Evolutionary conservation across 2,113 vertebrate species (phyloP).

Genomic region (Tichodroma muraria): DNA sequence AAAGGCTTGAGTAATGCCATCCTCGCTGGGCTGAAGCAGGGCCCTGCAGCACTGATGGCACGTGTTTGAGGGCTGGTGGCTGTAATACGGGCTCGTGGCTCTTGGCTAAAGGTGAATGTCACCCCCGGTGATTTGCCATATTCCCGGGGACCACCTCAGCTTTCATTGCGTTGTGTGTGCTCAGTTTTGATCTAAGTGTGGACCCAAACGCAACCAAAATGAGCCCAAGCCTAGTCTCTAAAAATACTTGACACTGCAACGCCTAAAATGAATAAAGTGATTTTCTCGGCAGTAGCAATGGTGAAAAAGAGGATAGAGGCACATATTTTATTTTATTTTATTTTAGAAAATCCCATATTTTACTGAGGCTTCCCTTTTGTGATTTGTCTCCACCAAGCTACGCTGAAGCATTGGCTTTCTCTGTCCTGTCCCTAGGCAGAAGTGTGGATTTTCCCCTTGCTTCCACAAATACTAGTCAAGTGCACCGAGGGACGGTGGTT

Average conservation of each 20-base stretch:
- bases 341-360: not conserved
- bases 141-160: not conserved
- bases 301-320: not conserved
- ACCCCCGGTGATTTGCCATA: accelerated
- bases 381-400: not conserved
- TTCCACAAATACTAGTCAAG: not conserved
- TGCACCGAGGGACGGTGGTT: not conserved
- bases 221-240: not conserved
- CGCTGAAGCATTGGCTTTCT: not conserved
- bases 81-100: not conserved
- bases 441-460: not conserved
- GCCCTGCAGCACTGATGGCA: not conserved
- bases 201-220: not conserved
- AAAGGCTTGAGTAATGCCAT: not conserved
- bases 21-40: not conserved
- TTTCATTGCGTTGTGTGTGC: not conserved
- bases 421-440: not conserved
- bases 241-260: not conserved
- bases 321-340: too few species aligned
- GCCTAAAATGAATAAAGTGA: not conserved
- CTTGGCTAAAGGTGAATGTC: not conserved
- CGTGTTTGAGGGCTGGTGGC: not conserved
- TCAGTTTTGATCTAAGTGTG: not conserved
- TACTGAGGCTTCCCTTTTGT: not conserved
- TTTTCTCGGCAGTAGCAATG: not conserved